A percentile compares a stretch with the other conserved stretches of the same genome.
Conservation (phyloP, 2,113 vertebrate genomes). For the Grus americana region DNA sequence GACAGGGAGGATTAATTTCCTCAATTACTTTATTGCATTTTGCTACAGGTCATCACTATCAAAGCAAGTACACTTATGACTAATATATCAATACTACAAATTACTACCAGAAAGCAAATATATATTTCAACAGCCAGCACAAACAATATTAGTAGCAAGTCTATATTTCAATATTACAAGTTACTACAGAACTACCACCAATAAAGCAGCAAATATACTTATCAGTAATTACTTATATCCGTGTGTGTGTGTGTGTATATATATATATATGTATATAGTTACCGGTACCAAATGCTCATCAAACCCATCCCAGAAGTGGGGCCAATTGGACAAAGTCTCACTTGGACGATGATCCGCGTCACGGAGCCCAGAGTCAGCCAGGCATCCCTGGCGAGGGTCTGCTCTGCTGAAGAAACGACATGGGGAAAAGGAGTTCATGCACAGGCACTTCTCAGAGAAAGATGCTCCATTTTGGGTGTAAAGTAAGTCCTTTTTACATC, state of each 20-base stretch:
- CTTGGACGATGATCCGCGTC: accelerated
- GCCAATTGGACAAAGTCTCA: not conserved
- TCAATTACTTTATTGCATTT: not conserved
- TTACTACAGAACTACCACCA: not conserved
- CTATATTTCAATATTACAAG: not conserved
- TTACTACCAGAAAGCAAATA: not conserved
- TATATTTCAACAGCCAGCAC: not conserved
- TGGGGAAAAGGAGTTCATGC: accelerated
- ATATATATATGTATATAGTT: not conserved
- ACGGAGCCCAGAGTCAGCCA: not conserved
- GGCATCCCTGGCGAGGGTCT: accelerated
- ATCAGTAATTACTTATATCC: not conserved
- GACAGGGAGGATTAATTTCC: not conserved
- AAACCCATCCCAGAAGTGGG: not conserved
- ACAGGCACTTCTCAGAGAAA: not conserved
- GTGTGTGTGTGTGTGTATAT: not conserved
- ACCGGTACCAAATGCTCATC: not conserved
- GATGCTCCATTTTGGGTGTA: not conserved
- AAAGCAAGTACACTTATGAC: not conserved
- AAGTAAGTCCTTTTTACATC: not conserved
- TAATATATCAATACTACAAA: not conserved
- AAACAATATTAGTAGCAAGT: not conserved
- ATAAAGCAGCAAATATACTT: not conserved
- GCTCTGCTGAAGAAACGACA: not conserved
- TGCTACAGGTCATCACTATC: not conserved